Base-by-base conservation (phyloP, 2,888 invertebrate genomes). In the Aphrophora alni region DNA sequence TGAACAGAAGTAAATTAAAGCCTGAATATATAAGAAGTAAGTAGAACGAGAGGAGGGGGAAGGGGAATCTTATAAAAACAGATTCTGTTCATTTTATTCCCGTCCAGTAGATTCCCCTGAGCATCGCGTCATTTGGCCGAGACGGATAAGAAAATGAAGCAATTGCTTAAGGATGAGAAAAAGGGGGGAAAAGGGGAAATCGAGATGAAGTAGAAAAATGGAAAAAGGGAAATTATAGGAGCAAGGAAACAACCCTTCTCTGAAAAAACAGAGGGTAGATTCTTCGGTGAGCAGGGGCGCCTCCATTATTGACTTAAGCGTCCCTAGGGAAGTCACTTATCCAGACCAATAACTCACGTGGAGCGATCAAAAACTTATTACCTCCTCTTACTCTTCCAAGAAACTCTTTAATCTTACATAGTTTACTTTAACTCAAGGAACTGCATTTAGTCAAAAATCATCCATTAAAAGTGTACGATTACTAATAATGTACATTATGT, bases 141-240 rank as follows among this genome's bases (percentile, higher is more conserved):
- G 70, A 77, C 71, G 73, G 77, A 76, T 73, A 74, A 77, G 81
- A 74, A 77, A 80, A 81, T 77, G 81, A 74, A 77, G 77, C 73
- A 81, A 81, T 81, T 72, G 78, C 21, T 59, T 38, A 24, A 78
- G 69, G 74, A 73, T 27, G 68, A 24, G 21, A 75, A 38, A 21
- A 59, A 59, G 59, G 14, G 59, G 59, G 77, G 38, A 77, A 51
- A 68, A 75, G 74, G 75, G 69, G 78, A 75, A 81, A 81, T 81
- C 81, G 78, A 78, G 81, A 81, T 75, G 78, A 72, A 77, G 81
- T 70, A 26, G 81, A 81, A 81, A 81, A 81, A 81, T 81, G 78
- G 81, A 81, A 81, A 81, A 81, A 81, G 78, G 38, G 78, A 79
- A 79, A 79, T 79, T 79, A 79, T 74, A 74, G 74, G 24, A 73